A percentile compares a stretch with the other conserved stretches of the same genome.
These are phyloP conservation scores for Netelia inedita DNA, from an alignment of 2,888 invertebrate species.

Conservation along the genomic window DNA sequence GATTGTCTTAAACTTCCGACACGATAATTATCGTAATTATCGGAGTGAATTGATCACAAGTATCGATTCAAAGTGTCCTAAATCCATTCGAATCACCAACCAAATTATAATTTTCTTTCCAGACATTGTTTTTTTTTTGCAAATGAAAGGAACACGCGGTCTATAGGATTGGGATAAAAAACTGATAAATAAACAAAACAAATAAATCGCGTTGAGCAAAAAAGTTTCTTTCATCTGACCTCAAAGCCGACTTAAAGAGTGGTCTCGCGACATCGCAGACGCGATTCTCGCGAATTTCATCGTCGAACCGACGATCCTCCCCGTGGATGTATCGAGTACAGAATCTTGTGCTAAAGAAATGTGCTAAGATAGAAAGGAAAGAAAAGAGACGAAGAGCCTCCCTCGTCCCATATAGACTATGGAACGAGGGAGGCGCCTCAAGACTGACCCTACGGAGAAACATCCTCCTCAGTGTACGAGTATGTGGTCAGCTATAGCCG, in stretches of 20 bases:
- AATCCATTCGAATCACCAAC: background rate
- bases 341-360: background rate
- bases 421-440: constrained; percentile 19
- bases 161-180: background rate
- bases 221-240: constrained; percentile 52
- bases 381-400: background rate
- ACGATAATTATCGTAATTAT: background rate
- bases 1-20: background rate
- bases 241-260: constrained; percentile 58
- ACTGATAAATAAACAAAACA: background rate
- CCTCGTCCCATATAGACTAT: constrained; percentile 4
- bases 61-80: background rate
- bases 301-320: constrained; percentile 15
- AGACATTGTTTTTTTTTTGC: background rate
- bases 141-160: background rate
- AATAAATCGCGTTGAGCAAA: constrained; percentile 1
- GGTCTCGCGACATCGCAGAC: constrained; percentile 8
- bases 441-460: constrained; percentile 29
- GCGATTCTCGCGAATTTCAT: constrained; percentile 42
- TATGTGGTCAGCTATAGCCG: constrained; percentile 48
- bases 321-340: constrained; percentile 36
- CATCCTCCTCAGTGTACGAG: constrained; percentile 3
- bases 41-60: background rate
- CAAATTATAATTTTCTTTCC: background rate
- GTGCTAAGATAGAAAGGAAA: background rate